These are phyloP conservation scores for Scelioninae gen. 2 DNA, from an alignment of 2,888 invertebrate species.

Conservation along the genomic window DNA sequence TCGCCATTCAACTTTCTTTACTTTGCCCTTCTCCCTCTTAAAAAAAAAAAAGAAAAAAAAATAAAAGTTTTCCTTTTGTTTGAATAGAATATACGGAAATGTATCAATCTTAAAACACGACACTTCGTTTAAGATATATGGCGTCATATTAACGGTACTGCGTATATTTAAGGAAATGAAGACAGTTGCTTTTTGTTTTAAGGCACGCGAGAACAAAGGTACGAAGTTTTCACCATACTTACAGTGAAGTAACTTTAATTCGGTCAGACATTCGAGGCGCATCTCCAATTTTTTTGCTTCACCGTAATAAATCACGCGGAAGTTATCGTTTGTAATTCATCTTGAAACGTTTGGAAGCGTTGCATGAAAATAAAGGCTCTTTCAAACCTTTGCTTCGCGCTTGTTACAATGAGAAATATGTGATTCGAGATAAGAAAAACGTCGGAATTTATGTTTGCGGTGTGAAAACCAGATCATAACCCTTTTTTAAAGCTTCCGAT, in stretches of 20 bases:
- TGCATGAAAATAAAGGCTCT: neutral
- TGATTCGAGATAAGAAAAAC: neutral
- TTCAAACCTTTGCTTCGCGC: neutral
- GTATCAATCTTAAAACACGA: no score
- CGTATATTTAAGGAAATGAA: no score
- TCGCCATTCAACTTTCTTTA: no score
- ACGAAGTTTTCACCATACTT: neutral
- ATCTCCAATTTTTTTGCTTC: neutral
- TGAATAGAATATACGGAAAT: no score
- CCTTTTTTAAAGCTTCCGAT: neutral
- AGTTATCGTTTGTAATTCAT: neutral
- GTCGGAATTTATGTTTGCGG: neutral
- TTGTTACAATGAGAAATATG: neutral
- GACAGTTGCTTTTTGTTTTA: no score
- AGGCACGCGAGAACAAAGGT: no score
- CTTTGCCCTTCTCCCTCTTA: no score
- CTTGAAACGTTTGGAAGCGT: neutral
- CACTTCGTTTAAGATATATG: no score
- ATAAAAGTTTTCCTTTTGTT: no score
- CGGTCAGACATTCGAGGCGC: constrained; percentile 22
- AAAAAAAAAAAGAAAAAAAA: no score
- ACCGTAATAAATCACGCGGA: neutral
- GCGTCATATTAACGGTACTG: no score
- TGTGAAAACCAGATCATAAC: neutral
- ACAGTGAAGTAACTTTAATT: constrained; percentile 37